A percentile compares a stretch with the other conserved stretches of the same genome.
phyloP scores from a whole-genome alignment of 2,113 vertebrate species.

The Strix uralensis region DNA sequence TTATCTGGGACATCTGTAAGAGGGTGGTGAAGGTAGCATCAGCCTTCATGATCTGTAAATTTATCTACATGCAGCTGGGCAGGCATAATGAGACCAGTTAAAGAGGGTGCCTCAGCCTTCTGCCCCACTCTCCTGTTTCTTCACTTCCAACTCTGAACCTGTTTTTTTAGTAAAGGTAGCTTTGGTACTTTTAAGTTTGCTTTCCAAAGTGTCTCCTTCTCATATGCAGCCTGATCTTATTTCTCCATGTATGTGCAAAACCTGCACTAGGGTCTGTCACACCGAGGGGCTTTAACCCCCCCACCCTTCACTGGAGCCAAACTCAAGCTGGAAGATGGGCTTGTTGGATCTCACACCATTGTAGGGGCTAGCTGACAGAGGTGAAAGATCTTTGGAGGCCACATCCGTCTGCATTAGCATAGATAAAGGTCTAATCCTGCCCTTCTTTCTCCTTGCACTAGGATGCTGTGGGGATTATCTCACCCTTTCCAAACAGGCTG shows the following conservation, averaged over 20 bases:
- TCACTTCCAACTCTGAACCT: background rate
- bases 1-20: background rate
- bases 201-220: background rate
- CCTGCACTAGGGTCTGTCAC: background rate
- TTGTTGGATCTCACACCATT: background rate
- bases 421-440: background rate
- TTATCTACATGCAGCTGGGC: background rate
- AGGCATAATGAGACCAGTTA: background rate
- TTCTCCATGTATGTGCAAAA: background rate
- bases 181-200: background rate
- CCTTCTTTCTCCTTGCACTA: background rate
- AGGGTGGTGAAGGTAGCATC: background rate
- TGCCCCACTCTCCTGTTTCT: background rate
- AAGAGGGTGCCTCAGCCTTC: background rate
- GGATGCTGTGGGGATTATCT: background rate
- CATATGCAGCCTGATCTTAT: background rate
- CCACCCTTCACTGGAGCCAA: background rate
- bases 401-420: background rate
- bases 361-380: background rate
- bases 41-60: background rate
- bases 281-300: accelerated
- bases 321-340: background rate
- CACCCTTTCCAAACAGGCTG: background rate
- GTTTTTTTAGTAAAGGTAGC: too few relatives aligned
- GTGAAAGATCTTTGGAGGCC: background rate